Conservation (phyloP, 2,113 vertebrate species). For the Ammodytes marinus region DNA sequence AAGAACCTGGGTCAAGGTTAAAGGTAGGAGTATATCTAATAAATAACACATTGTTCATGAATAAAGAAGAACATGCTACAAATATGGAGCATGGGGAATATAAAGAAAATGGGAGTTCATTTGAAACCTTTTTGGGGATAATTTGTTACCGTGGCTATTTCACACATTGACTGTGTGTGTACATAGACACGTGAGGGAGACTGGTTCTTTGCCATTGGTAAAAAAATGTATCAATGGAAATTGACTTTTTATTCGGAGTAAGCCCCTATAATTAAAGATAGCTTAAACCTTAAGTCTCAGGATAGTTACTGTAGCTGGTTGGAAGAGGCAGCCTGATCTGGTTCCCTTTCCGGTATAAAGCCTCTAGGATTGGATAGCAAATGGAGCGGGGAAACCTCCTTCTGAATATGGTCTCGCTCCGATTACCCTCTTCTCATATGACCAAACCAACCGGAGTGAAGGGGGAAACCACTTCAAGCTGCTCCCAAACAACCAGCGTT, state of each 20-base stretch:
- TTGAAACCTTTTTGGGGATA: background rate
- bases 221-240: slow-evolving; percentile 10
- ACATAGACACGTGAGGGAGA: background rate
- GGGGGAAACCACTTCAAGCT: slow-evolving; percentile 41
- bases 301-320: background rate
- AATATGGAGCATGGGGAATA: background rate
- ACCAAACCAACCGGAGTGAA: slow-evolving; percentile 28
- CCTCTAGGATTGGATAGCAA: slow-evolving; percentile 43
- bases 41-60: slow-evolving; percentile 30
- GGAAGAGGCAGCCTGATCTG: slow-evolving; percentile 8
- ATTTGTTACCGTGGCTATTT: background rate
- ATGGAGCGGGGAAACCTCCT: slow-evolving; percentile 49
- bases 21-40: slow-evolving; percentile 41
- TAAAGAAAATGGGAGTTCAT: background rate
- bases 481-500: slow-evolving; percentile 2
- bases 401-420: slow-evolving; percentile 49
- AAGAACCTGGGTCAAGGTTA: slow-evolving; percentile 46
- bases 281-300: slow-evolving; percentile 7
- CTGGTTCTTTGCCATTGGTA: background rate
- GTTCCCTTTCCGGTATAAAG: slow-evolving; percentile 33
- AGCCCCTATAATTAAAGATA: slow-evolving; percentile 26
- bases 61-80: slow-evolving; percentile 16
- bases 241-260: background rate
- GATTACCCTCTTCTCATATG: slow-evolving; percentile 53
- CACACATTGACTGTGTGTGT: background rate